Base-by-base conservation (phyloP, 2,797 vertebrate genomes). In the Gymnothorax javanicus region DNA sequence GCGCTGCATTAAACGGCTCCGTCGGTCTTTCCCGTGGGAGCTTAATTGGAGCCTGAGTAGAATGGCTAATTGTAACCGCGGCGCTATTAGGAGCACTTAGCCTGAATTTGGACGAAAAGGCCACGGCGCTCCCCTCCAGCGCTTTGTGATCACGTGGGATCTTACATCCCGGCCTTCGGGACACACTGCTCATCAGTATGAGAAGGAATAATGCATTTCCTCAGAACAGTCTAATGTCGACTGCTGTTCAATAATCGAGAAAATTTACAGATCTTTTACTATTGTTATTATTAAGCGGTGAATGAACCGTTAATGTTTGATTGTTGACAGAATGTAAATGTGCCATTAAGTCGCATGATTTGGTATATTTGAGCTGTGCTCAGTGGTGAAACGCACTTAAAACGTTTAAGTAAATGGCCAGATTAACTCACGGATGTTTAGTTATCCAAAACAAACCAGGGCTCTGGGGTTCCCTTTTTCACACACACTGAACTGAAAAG, bases 31-130 rank as follows among this genome's bases (percentile, higher is more conserved):
- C 75, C 75, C 75, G 20, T 52, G 43, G 43, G 75, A 79, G 75
- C 50, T 79, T 79, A 79, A 79, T 79, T 79, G 75, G 43, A 79
- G 75, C 75, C 75, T 79, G 75, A 79, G 43, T 23, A 52, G 75
- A 79, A 52, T 79, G 75, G 75, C 75, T 79, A 79, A 79, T 79
- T 79, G 52, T 79, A 79, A 52, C 75, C 43, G 20, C 7, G 27
- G 33, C 33, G 75, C 75, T 54, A 54, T 79, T 79, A 79, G 75
- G 75, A 50, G 75, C 75, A 79, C 43, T 79, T 79, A 52, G 43
- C 75, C 20, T 9, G 75, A 79, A 52, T 52, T 43, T 2, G 75
- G 33, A 50, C 33, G 75, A 79, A 9, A 23, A 52, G 33, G 43
- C 75, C 33, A 17, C 17, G 8, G 33, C 7, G 3, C 75, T 79